Base-by-base conservation (phyloP, 1,140 invertebrate genomes). In the Ctenoplectra terminalis region DNA sequence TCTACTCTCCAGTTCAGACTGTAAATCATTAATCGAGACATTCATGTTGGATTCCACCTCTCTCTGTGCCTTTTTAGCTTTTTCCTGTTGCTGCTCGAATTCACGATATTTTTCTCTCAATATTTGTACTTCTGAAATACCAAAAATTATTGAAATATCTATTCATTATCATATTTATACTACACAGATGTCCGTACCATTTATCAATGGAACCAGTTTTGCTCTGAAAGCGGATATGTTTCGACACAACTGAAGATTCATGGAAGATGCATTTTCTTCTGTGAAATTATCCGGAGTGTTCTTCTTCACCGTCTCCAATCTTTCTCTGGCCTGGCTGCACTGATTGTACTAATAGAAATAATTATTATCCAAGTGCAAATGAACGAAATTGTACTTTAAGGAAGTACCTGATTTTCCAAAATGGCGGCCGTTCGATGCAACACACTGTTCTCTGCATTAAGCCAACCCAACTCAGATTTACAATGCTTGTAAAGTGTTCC, bases 401-500 rank as follows among this genome's bases (percentile, higher is more conserved):
- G 2, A n/a, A 15, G 1, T 67, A 89, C 91, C 70, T 90, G 88
- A 70, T 60, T 70, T 26, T 91, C 90, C 11, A 97, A 90, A 66
- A 97, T 95, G 85, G 96, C 95, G 13, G 95, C 87, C 0, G 96
- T 96, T 37, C 96, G 92, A 75, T 94, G 94, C 3, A 97, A 88
- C 4, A 97, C 95, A 15, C 96, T 96, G 85, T 92, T 92, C 91
- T 97, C 96, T 26, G 97, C 96, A 96, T 95, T 29, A 97, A 91
- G 63, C 96, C 96, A 52, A 0, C 96, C 95, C 61, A 98, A 91
- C 91, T 97, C 96, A 11, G 96, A 95, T 89, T 96, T 94, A 87
- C 96, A 96, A 87, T 96, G 95, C 92, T 98, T 98, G 90, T 98
- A 98, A 0, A 96, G 93, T 6, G 96, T 96, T 88, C 96, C 97